Conservation (phyloP, 2,797 vertebrate species). For the Helicolenus hilgendorfi region DNA sequence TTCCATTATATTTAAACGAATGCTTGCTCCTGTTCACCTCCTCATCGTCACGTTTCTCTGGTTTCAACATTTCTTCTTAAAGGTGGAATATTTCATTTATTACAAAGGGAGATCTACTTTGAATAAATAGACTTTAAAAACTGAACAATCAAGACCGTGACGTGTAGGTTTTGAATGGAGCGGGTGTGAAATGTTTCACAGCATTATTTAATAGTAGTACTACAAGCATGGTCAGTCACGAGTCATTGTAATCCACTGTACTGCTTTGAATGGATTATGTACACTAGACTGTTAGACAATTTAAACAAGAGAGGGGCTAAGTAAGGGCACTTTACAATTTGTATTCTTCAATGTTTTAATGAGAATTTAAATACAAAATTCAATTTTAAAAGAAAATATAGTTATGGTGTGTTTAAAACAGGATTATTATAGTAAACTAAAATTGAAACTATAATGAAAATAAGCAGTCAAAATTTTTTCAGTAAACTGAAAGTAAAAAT, state of each 20-base stretch:
- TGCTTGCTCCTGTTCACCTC: neutral
- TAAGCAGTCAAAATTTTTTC: too few species aligned
- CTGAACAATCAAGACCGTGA: neutral
- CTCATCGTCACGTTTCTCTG: neutral
- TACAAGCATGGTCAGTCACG: neutral
- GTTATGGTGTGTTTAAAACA: neutral
- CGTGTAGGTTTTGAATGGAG: neutral
- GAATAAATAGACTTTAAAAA: neutral
- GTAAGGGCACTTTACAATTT: neutral
- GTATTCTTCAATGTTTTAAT: neutral
- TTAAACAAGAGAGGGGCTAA: neutral
- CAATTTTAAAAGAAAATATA: neutral
- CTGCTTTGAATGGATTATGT: slow-evolving; percentile 55
- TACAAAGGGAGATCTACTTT: neutral
- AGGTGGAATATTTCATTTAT: neutral
- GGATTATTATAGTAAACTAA: too few species aligned
- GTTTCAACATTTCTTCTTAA: neutral
- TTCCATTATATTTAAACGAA: neutral
- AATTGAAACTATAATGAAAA: too few species aligned
- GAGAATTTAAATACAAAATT: neutral
- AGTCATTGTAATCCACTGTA: slow-evolving; percentile 33
- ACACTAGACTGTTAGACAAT: slow-evolving; percentile 7
- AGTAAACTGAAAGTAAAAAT: too few species aligned
- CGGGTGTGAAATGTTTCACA: neutral
- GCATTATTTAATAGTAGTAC: slow-evolving; percentile 1